A percentile compares a stretch with the other conserved stretches of the same genome.
Conservation (phyloP, 2,797 vertebrate species). For the Hipposideros larvatus region DNA sequence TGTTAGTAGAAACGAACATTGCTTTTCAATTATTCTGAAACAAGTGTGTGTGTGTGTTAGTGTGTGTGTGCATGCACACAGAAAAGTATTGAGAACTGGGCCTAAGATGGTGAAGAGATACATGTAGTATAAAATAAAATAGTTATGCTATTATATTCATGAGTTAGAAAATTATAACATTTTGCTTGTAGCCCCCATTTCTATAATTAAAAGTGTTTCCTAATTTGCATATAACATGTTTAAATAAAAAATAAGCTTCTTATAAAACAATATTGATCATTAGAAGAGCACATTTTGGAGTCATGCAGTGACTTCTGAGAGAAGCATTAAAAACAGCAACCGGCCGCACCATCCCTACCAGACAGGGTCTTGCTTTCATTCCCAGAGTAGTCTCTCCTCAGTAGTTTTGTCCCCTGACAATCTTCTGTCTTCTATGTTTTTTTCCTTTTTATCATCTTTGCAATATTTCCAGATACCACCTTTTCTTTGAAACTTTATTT, state of each 20-base stretch:
- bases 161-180: not conserved
- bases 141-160: not conserved
- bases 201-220: not conserved
- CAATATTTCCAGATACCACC: not conserved
- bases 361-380: not conserved
- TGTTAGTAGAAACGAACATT: not conserved
- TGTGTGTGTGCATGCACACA: not conserved
- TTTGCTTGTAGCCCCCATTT: not conserved
- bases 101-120: not conserved
- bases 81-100: not conserved
- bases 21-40: not conserved
- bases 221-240: not conserved
- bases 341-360: not conserved
- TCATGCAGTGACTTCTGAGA: not conserved
- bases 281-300: not conserved
- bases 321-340: not conserved
- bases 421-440: not conserved
- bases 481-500: not conserved
- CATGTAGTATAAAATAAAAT: not conserved
- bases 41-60: not conserved
- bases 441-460: not conserved
- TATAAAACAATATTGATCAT: not conserved
- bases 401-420: not conserved
- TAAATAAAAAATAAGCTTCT: not conserved
- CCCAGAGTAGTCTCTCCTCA: not conserved